phyloP scores from a whole-genome alignment of 2,113 vertebrate species.

The Eublepharis macularius region DNA sequence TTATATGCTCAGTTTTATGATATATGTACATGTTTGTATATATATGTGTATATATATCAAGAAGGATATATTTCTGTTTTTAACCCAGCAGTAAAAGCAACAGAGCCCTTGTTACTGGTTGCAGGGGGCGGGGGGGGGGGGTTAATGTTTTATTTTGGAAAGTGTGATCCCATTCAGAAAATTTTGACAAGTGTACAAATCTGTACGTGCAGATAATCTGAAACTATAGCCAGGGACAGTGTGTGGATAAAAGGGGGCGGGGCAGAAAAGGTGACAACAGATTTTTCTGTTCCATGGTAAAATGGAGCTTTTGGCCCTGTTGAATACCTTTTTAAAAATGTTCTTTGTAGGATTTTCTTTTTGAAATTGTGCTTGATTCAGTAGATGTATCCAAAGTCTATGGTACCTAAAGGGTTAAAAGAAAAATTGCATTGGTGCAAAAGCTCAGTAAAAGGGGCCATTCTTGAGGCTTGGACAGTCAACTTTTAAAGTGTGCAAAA shows the following conservation, averaged over 20 bases:
- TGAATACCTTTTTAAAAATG: too few relatives aligned
- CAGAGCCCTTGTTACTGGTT: slow-evolving; percentile 3
- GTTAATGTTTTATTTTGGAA: neutral
- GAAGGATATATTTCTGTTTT: slow-evolving; percentile 23
- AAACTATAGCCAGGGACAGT: too few relatives aligned
- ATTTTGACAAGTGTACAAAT: neutral
- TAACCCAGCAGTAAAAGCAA: slow-evolving; percentile 34
- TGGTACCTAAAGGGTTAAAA: slow-evolving; percentile 79
- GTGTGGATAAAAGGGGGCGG: neutral
- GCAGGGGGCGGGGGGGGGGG: too few relatives aligned
- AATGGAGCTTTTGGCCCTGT: neutral
- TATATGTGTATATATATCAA: too few relatives aligned
- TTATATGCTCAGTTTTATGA: too few relatives aligned
- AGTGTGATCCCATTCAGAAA: neutral
- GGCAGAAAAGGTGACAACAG: neutral
- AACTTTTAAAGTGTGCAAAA: slow-evolving; percentile 71
- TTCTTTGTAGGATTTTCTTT: neutral
- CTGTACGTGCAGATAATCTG: too few relatives aligned
- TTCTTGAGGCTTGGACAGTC: slow-evolving; percentile 80
- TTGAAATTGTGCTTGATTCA: neutral
- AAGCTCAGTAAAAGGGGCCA: slow-evolving; percentile 79
- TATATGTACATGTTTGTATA: too few relatives aligned
- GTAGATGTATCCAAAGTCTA: slow-evolving; percentile 53
- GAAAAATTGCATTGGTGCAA: slow-evolving; percentile 61
- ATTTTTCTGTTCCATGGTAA: neutral